phyloP scores from a whole-genome alignment of 2,113 vertebrate species.

The Cynopterus brachyotis region DNA sequence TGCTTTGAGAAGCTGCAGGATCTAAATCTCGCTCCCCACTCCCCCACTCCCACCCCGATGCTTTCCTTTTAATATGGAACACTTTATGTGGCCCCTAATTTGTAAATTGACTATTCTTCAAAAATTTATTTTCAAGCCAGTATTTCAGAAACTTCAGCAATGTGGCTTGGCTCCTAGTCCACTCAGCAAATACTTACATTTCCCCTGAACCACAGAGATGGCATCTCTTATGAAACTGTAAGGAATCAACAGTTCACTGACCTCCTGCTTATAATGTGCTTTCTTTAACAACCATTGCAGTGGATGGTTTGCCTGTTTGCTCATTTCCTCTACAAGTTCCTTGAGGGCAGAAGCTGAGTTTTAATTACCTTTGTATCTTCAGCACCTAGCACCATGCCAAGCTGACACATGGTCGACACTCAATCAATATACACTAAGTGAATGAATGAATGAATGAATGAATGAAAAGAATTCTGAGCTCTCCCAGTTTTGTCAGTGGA shows the following conservation, averaged over 20 bases:
- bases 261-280: neutral
- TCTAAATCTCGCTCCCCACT: neutral
- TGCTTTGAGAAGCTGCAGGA: neutral
- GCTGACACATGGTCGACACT: neutral
- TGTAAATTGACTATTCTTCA: neutral
- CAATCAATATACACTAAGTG: neutral
- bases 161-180: neutral
- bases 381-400: neutral
- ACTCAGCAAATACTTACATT: neutral
- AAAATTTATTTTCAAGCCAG: constrained; percentile 22
- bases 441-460: neutral
- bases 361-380: neutral
- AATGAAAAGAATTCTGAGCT: neutral
- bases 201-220: neutral
- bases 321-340: neutral
- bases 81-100: neutral
- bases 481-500: neutral
- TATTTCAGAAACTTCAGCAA: neutral
- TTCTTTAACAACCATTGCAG: neutral
- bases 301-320: neutral
- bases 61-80: neutral
- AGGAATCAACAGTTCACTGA: neutral
- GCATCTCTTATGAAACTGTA: too few relatives aligned
- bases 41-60: neutral
- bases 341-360: neutral